These are phyloP conservation scores for Elysia chlorotica DNA, from an alignment of 1,140 invertebrate species.

Conservation along the genomic window DNA sequence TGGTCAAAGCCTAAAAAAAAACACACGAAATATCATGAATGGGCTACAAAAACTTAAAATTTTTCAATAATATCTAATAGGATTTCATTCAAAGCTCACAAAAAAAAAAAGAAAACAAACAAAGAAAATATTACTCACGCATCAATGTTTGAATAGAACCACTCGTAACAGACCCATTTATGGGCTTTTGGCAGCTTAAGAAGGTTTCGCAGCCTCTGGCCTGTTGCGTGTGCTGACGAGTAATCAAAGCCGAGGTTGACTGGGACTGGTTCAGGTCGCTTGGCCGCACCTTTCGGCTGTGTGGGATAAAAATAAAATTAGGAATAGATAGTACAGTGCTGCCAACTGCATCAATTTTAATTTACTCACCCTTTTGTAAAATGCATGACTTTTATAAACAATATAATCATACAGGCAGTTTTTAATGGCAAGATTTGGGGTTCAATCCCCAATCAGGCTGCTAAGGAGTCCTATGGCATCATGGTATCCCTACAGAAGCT, in stretches of 20 bases:
- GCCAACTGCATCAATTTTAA: too few relatives aligned
- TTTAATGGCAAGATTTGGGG: too few relatives aligned
- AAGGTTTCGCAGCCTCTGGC: conserved; percentile 89
- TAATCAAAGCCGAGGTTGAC: conserved; percentile 57
- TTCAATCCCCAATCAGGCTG: too few relatives aligned
- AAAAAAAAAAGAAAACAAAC: too few relatives aligned
- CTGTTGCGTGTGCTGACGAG: conserved; percentile 85
- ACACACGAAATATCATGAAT: not conserved
- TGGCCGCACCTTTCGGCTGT: too few relatives aligned
- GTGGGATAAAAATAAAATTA: too few relatives aligned
- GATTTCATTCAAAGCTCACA: not conserved
- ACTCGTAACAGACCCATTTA: conserved; percentile 99
- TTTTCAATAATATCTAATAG: not conserved
- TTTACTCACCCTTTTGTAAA: too few relatives aligned
- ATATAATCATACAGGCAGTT: too few relatives aligned
- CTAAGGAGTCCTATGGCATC: too few relatives aligned
- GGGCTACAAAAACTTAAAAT: not conserved
- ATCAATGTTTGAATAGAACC: conserved; percentile 99
- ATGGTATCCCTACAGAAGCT: too few relatives aligned
- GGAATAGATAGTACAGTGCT: too few relatives aligned
- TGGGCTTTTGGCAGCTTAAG: conserved; percentile 97
- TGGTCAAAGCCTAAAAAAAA: not conserved
- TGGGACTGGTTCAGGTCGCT: not conserved
- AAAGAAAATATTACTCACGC: conserved; percentile 72
- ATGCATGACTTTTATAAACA: too few relatives aligned